A percentile compares a stretch with the other conserved stretches of the same genome.
phyloP scores from a whole-genome alignment of 2,797 vertebrate species.

The Alcedo atthis region DNA sequence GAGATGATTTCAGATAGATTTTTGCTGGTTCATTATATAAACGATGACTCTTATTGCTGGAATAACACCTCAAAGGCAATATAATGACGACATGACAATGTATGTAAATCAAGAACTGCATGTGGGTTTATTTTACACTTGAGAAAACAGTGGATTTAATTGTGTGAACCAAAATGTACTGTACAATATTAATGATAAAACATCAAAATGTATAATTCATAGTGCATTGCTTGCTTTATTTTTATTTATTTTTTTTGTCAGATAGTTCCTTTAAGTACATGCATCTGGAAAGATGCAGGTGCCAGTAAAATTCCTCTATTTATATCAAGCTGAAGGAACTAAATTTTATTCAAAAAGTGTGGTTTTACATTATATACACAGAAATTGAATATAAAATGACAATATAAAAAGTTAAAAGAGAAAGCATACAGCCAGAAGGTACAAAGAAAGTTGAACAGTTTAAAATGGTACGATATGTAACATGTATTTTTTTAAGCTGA shows the following conservation, averaged over 20 bases:
- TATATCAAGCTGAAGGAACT: constrained; percentile 94
- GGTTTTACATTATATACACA: constrained; percentile 97
- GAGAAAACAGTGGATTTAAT: constrained; percentile 95
- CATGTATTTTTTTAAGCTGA: constrained; percentile 90
- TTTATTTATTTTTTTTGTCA: constrained; percentile 81
- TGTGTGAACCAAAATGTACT: constrained; percentile 90
- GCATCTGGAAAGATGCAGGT: constrained; percentile 90
- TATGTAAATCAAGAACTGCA: constrained; percentile 95
- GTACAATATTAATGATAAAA: constrained; percentile 94
- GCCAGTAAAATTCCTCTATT: constrained; percentile 88
- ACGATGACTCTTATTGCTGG: constrained; percentile 59
- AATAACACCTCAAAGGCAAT: constrained; percentile 78
- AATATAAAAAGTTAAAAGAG: constrained; percentile 96
- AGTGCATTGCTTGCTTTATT: constrained; percentile 88
- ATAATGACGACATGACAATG: constrained; percentile 85
- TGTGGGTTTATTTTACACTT: constrained; percentile 99
- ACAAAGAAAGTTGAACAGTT: constrained; percentile 97
- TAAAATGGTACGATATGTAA: constrained; percentile 92
- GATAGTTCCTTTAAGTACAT: constrained; percentile 87
- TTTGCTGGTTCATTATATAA: constrained; percentile 48
- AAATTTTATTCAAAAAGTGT: constrained; percentile 91
- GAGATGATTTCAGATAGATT: constrained; percentile 41
- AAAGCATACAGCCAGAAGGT: constrained; percentile 92
- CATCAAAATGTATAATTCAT: constrained; percentile 92
- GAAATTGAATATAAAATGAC: constrained; percentile 98